Evolutionary conservation across 2,888 invertebrate genomes (phyloP).

Genomic region (Andrena praecox): DNA sequence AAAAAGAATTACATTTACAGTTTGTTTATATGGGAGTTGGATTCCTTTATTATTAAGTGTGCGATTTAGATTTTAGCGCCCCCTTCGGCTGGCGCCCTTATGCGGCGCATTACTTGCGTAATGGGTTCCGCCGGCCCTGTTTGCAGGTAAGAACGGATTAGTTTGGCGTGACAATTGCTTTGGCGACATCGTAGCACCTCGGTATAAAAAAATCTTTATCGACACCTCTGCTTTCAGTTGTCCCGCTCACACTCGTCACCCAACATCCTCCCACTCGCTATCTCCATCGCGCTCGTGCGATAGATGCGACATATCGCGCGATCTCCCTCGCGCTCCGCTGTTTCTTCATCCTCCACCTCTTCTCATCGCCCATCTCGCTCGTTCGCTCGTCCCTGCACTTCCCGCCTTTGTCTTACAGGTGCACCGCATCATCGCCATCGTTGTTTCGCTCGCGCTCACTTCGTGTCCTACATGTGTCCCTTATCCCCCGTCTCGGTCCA

Average conservation of each 20-base stretch:
- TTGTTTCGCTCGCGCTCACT: constrained; percentile 49
- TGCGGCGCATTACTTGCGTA: no score
- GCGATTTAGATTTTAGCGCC: no score
- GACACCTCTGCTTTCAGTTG: constrained; percentile 66
- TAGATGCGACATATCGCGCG: constrained; percentile 44
- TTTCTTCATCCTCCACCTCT: constrained; percentile 68
- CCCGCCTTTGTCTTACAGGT: constrained; percentile 48
- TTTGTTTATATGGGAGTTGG: no score
- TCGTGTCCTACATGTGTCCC: constrained; percentile 25
- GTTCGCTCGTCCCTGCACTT: constrained; percentile 25
- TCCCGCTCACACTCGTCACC: constrained; percentile 47
- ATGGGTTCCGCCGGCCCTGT: no score
- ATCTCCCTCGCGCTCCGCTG: constrained; percentile 49
- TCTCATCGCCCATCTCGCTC: constrained; percentile 44
- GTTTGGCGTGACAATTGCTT: background rate
- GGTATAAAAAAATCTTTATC: constrained; percentile 70
- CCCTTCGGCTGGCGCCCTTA: no score
- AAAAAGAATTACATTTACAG: no score
- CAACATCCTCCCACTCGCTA: constrained; percentile 52
- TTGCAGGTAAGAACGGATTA: background rate
- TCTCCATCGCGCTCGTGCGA: constrained; percentile 50
- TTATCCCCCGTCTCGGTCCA: constrained; percentile 22
- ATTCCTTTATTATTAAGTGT: no score
- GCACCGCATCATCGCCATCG: constrained; percentile 52
- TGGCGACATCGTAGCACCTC: constrained; percentile 21